Evolutionary conservation across 2,113 vertebrate genomes (phyloP).

Genomic region (Cisticola juncidis): DNA sequence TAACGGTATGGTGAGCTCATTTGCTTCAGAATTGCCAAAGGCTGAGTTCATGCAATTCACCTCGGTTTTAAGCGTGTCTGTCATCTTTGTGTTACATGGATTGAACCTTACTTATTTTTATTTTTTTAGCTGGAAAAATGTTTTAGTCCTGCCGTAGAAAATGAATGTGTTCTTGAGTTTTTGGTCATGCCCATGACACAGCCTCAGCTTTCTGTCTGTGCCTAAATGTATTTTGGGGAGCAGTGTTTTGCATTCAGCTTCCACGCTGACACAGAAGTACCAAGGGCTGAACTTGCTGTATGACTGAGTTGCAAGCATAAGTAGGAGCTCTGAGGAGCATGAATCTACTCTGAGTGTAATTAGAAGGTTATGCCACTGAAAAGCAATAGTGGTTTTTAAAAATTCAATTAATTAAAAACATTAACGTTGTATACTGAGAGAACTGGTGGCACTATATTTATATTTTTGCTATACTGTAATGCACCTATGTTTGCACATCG

Average conservation of each 20-base stretch:
- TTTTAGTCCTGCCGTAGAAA: neutral
- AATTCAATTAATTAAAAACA: neutral
- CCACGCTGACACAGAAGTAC: neutral
- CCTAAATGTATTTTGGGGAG: neutral
- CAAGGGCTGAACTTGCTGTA: neutral
- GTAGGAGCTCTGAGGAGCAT: neutral
- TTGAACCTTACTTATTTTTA: neutral
- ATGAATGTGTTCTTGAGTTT: neutral
- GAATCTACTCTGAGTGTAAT: neutral
- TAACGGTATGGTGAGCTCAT: slow-evolving; percentile 29
- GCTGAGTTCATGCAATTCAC: neutral
- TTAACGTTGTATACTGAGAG: neutral
- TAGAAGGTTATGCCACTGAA: neutral
- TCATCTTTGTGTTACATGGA: neutral
- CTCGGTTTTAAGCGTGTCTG: neutral
- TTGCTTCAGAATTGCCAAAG: slow-evolving; percentile 36
- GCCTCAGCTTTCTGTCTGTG: neutral
- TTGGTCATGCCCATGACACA: neutral
- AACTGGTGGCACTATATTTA: neutral
- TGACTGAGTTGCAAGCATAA: neutral
- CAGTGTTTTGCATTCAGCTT: neutral
- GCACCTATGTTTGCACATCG: neutral
- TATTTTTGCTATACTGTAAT: neutral
- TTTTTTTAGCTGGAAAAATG: neutral
- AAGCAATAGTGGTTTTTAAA: neutral